Evolutionary conservation across 2,113 vertebrate species (phyloP).

Genomic region (Pachyramphus minor): DNA sequence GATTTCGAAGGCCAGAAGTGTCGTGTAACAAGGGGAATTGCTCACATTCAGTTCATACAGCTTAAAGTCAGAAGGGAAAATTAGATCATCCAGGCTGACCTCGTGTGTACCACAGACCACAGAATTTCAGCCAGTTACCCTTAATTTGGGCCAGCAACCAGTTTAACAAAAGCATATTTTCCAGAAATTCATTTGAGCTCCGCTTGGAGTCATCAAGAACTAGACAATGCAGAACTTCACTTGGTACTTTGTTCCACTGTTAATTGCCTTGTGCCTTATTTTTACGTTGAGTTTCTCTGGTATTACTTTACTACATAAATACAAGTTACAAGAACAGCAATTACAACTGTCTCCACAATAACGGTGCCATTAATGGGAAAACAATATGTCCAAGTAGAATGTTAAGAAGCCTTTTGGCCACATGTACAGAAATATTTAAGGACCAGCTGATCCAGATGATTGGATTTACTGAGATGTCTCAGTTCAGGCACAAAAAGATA

Average conservation of each 20-base stretch:
- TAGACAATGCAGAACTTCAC: constrained; percentile 28
- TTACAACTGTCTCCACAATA: not conserved
- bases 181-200: constrained; percentile 50
- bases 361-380: not conserved
- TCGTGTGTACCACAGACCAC: constrained; percentile 34
- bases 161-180: constrained; percentile 51
- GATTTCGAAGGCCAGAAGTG: not conserved
- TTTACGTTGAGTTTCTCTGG: not conserved
- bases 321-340: not conserved
- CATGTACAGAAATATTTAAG: not conserved
- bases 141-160: not conserved
- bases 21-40: constrained; percentile 1
- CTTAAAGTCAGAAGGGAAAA: constrained; percentile 35
- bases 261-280: not conserved
- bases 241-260: not conserved
- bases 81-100: constrained; percentile 54
- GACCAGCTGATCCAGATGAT: not conserved
- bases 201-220: constrained; percentile 28
- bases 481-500: not conserved
- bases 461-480: not conserved
- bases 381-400: not conserved
- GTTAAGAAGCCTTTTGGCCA: not conserved
- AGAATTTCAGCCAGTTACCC: constrained; percentile 35
- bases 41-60: not conserved
- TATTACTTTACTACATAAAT: constrained; percentile 11